Evolutionary conservation across 2,113 vertebrate genomes (phyloP), one percentile per base, ranked within the genome.

Genomic region (Balaeniceps rex): DNA sequence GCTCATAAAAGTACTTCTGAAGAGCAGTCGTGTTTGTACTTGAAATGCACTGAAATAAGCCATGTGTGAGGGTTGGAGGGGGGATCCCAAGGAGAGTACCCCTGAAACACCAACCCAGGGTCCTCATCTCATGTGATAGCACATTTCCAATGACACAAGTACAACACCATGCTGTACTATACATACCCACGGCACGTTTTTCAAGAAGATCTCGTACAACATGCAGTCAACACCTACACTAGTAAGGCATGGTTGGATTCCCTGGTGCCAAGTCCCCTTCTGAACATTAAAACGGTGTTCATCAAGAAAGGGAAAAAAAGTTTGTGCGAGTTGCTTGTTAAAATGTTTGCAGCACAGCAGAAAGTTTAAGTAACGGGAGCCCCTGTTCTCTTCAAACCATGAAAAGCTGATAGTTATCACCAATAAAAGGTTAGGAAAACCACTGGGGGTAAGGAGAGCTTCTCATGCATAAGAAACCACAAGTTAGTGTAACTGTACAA

Each of bases 1-100:
- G 93, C 93, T 93, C 87, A 96, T 77, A 91, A 81, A 95, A 93
- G 54, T 57, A 42, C 82, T 95, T 90, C 77, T 77, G 75, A 96
- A 93, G 68, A 93, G 34, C 66, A 86, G n/a, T 74, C 31, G 0
- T 83, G 91, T 90, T 88, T 77, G 84, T 70, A 94, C 89, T 91
- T 95, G 93, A 93, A 94, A 88, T 22, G 29, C 29, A 40, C 55
- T 26, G 70, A 83, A 95, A 87, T 46, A 80, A 93, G 84, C 26
- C 36, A 13, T 4, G 31, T n/a, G 47, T 65, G 72, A 55, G 40
- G 12, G 7, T 1, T 44, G 42, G 9, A 11, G 18, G 11, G 40
- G 8, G 8, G 15, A 34, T 80, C 78, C 33, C 2, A 0, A 54
- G 38, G 46, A 93, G 33, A 89, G 83, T 70, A 85, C 29, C 44